Conservation (phyloP, 2,888 invertebrate genomes). For the Spilosoma lubricipeda region DNA sequence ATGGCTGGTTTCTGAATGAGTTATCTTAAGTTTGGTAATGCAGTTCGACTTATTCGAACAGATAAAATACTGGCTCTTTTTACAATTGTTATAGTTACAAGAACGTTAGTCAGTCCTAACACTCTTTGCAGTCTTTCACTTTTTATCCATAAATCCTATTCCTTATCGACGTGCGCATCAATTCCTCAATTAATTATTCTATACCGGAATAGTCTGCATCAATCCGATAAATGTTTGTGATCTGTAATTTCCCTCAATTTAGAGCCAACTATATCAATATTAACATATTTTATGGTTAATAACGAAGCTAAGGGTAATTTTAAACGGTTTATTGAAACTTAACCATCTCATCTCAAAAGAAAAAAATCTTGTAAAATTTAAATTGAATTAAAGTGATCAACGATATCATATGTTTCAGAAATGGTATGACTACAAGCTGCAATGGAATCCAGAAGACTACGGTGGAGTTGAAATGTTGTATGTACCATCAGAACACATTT, state of each 20-base stretch:
- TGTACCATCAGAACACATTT: conserved; percentile 98
- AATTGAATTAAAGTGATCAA: too few species aligned
- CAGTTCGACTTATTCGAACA: too few species aligned
- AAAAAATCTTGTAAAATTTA: background rate
- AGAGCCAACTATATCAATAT: background rate
- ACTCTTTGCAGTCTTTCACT: background rate
- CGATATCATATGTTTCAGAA: conserved; percentile 85
- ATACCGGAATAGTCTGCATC: background rate
- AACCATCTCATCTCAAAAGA: background rate
- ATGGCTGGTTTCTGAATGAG: too few species aligned
- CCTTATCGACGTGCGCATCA: background rate
- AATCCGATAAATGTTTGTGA: background rate
- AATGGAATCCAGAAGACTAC: conserved; percentile 96
- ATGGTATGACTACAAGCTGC: conserved; percentile 96
- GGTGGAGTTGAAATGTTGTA: conserved; percentile 96
- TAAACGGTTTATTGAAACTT: background rate
- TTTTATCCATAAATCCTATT: background rate
- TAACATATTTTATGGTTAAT: background rate
- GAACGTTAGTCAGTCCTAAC: background rate
- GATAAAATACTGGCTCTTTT: too few species aligned
- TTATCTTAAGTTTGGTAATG: too few species aligned
- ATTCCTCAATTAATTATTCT: background rate
- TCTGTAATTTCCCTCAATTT: background rate
- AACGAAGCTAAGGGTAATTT: too few species aligned
- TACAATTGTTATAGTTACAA: too few species aligned